phyloP scores from a whole-genome alignment of 2,888 invertebrate species.

The Tribolium freemani region DNA sequence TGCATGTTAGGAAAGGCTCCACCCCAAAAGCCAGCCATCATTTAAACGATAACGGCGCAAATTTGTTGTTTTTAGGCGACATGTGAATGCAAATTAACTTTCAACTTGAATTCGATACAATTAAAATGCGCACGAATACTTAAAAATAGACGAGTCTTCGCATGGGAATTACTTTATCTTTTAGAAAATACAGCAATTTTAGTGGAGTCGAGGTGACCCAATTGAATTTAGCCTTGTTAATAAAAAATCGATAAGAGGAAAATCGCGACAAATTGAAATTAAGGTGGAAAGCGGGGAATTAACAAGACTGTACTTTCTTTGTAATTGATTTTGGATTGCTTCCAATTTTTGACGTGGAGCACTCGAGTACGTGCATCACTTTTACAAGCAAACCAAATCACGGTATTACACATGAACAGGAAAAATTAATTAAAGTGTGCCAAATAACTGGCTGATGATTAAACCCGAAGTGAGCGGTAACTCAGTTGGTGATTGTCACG shows the following conservation, averaged over 20 bases:
- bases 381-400: not conserved
- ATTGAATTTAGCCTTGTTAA: conserved; percentile 8
- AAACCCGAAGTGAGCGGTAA: not conserved
- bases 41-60: not conserved
- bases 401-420: not conserved
- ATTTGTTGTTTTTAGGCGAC: not conserved
- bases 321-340: conserved; percentile 31
- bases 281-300: not conserved
- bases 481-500: not conserved
- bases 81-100: not conserved
- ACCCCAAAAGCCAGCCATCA: not conserved
- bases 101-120: not conserved
- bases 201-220: not conserved
- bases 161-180: not conserved
- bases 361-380: not conserved
- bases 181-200: too few species aligned
- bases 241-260: conserved; percentile 13
- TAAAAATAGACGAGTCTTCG: not conserved
- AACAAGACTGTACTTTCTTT: conserved; percentile 2
- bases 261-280: conserved; percentile 6
- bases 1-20: not conserved
- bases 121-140: not conserved
- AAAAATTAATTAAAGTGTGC: too few species aligned
- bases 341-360: conserved; percentile 19
- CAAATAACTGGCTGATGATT: not conserved